Evolutionary conservation across 2,888 invertebrate genomes (phyloP).

Genomic region (Stenotaenia linearis): DNA sequence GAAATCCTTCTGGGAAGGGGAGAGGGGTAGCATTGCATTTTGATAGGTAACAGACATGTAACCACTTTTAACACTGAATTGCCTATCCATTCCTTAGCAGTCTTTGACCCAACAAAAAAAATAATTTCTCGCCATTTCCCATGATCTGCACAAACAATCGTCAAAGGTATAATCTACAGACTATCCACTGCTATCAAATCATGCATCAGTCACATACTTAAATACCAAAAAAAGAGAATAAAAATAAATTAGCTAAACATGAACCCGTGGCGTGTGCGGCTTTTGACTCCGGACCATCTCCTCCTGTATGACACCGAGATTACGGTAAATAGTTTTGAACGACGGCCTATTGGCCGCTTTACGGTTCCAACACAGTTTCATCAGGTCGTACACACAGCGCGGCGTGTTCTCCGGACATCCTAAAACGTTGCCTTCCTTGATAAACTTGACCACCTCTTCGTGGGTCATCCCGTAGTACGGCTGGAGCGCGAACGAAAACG

Average conservation of each 20-base stretch:
- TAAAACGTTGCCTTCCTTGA: conserved; percentile 87
- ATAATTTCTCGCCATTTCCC: neutral
- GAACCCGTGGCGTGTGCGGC: conserved; percentile 34
- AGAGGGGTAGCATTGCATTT: too few species aligned
- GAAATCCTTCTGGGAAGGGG: too few species aligned
- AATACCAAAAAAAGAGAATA: neutral
- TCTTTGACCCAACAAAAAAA: neutral
- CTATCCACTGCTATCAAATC: neutral
- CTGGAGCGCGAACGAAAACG: conserved; percentile 91
- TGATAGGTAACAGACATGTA: too few species aligned
- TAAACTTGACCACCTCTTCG: conserved; percentile 89
- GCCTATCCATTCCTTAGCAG: neutral
- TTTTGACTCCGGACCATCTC: conserved; percentile 38
- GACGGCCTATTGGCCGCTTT: conserved; percentile 79
- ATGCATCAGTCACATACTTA: neutral
- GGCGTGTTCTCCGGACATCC: conserved; percentile 87
- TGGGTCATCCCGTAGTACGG: conserved; percentile 97
- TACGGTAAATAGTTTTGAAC: conserved; percentile 53
- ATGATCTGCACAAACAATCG: neutral
- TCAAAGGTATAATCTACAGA: neutral
- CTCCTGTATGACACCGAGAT: conserved; percentile 44
- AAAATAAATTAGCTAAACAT: conserved; percentile 31
- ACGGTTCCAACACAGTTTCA: conserved; percentile 89
- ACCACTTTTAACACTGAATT: too few species aligned
- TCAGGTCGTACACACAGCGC: conserved; percentile 76